Base-by-base conservation (phyloP, 2,888 invertebrate species). In the Drosophila histrio region DNA sequence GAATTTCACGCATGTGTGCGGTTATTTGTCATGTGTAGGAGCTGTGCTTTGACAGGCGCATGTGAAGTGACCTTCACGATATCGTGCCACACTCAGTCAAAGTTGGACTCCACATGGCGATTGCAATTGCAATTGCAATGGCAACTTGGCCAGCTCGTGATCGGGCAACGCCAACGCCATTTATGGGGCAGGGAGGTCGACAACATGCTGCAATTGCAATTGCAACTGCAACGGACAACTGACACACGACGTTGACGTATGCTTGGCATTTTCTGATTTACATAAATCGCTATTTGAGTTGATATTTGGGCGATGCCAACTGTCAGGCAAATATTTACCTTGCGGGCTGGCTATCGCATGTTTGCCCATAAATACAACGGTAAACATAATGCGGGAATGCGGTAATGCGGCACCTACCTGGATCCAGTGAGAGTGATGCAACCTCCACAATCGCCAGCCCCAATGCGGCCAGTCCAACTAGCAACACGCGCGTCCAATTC, bases 391-490 rank as follows among this genome's bases (percentile, higher is more conserved):
- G 52, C 19, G 30, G 46, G 39, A 17, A 34, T 46, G 44, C 39
- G 36, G 28, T 7, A 49, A 47, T 28, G 26, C 56, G 43, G 59
- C 58, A 70, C 79, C 60, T 90, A 92, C 92, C 92, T 92, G 92
- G 92, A 90, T 92, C 92, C 65, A 92, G 85, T 70, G 92, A 92
- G 77, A 92, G 83, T 77, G 91, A 87, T 76, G 88, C 80, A 79
- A 89, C 89, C 81, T 89, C 84, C 76, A 79, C 88, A 72, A 90
- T 56, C 67, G 82, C 80, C 85, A 88, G 74, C 70, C 74, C 83
- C 76, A 82, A 60, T 67, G 80, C 64, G 74, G 77, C 82, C 73
- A 85, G 53, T 34, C 72, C 87, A 70, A 84, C 69, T 46, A 84
- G 68, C 68, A 90, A 68, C 72, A 89, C 77, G 74, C 79, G 87